Percentiles rank a stretch among this genome's conserved stretches.
Evolutionary conservation across 2,113 vertebrate genomes (phyloP).

Genomic region (Mus pahari): DNA sequence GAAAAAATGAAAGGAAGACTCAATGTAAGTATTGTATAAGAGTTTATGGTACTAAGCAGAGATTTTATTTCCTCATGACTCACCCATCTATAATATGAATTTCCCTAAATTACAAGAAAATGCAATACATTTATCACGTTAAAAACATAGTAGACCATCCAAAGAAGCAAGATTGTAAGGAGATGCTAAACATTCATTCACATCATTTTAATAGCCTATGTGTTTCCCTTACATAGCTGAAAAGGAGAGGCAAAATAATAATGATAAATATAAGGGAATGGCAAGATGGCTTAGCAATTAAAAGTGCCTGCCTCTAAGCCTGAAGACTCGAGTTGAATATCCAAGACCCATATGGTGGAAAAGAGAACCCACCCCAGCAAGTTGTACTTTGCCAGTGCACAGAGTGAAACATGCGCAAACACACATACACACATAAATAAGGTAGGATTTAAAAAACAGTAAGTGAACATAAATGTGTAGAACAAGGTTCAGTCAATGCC

Average conservation of each 20-base stretch:
- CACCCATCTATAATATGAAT: slow-evolving; percentile 60
- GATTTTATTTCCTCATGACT: slow-evolving; percentile 28
- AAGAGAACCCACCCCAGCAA: not conserved
- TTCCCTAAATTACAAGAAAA: slow-evolving; percentile 67
- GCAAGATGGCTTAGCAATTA: not conserved
- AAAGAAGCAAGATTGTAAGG: slow-evolving; percentile 48
- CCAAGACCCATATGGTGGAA: not conserved
- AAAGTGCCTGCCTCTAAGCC: not conserved
- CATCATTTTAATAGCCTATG: slow-evolving; percentile 59
- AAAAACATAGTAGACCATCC: slow-evolving; percentile 26
- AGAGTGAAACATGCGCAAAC: not conserved
- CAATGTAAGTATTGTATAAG: not conserved
- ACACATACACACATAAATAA: not conserved
- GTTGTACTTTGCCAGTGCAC: not conserved
- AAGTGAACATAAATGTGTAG: slow-evolving; percentile 14
- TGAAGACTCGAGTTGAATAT: not conserved
- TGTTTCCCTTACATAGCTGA: slow-evolving; percentile 66
- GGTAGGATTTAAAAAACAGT: not conserved
- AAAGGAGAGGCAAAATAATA: slow-evolving; percentile 1
- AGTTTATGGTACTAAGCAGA: slow-evolving; percentile 43
- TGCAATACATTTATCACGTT: slow-evolving; percentile 56
- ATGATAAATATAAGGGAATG: not conserved
- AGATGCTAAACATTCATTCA: slow-evolving; percentile 61
- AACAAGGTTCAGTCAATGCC: slow-evolving; percentile 9
- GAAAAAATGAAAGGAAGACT: not conserved